A percentile compares a stretch with the other conserved stretches of the same genome.
These are phyloP conservation scores for Dreissena polymorpha DNA, from an alignment of 1,140 invertebrate genomes.

Conservation along the genomic window DNA sequence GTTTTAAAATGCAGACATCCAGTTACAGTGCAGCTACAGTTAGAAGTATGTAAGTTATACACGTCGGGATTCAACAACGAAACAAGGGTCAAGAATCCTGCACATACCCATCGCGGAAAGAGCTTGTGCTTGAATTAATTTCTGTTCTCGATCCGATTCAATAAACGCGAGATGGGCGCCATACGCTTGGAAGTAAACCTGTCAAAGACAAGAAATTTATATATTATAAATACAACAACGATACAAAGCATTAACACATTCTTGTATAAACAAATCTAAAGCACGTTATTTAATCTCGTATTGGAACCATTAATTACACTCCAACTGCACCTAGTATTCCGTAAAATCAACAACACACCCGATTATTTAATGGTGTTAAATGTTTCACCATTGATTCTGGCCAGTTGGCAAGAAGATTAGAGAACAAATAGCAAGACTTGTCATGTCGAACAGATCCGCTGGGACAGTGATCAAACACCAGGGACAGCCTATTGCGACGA, in stretches of 20 bases:
- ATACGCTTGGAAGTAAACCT: slow-evolving; percentile 47
- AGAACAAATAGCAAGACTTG: slow-evolving; percentile 41
- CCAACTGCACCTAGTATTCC: too few species aligned
- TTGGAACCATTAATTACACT: too few species aligned
- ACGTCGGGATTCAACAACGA: too few species aligned
- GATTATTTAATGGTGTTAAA: not conserved
- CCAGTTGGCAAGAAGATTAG: slow-evolving; percentile 33
- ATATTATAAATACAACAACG: not conserved
- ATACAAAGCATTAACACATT: not conserved
- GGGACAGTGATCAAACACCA: slow-evolving; percentile 28
- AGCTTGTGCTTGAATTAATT: slow-evolving; percentile 5
- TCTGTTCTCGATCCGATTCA: slow-evolving; percentile 28
- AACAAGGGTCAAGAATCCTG: too few species aligned
- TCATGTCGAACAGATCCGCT: slow-evolving; percentile 45
- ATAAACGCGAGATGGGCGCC: slow-evolving; percentile 22
- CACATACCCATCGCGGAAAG: too few species aligned
- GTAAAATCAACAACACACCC: not conserved
- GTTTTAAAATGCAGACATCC: too few species aligned
- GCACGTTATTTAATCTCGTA: too few species aligned
- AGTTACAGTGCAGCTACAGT: too few species aligned
- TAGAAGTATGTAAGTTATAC: too few species aligned
- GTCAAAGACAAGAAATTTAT: not conserved
- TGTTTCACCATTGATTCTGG: slow-evolving; percentile 29
- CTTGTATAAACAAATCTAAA: too few species aligned
- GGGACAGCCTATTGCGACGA: not conserved